Evolutionary conservation across 2,797 vertebrate genomes (phyloP).

Genomic region (Fundulus diaphanus): DNA sequence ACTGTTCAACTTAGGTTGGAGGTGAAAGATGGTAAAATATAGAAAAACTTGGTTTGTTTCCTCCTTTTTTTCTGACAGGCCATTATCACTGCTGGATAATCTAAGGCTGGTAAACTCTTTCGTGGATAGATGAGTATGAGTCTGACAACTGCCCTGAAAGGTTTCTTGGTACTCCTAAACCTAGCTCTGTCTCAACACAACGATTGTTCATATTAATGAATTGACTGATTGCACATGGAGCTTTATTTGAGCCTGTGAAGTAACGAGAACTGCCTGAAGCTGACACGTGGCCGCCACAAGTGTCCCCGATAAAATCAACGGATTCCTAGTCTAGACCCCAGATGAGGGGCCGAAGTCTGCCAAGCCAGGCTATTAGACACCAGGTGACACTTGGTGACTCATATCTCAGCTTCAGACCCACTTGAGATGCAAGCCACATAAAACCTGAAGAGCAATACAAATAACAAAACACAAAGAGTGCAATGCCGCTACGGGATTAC

Average conservation of each 20-base stretch:
- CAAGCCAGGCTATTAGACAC: slow-evolving; percentile 66
- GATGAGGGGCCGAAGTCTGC: slow-evolving; percentile 59
- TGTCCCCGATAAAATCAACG: slow-evolving; percentile 63
- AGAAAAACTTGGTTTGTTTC: slow-evolving; percentile 79
- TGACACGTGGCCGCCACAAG: slow-evolving; percentile 61
- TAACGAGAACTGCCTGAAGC: slow-evolving; percentile 47
- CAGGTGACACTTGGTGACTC: slow-evolving; percentile 61
- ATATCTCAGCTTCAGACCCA: slow-evolving; percentile 64
- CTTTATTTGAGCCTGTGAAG: slow-evolving; percentile 52
- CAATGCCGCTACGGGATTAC: slow-evolving; percentile 3
- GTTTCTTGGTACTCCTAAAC: slow-evolving; percentile 33
- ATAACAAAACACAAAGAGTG: slow-evolving; percentile 22
- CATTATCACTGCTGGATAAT: slow-evolving; percentile 67
- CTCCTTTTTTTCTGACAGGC: slow-evolving; percentile 68
- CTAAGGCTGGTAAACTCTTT: slow-evolving; percentile 60
- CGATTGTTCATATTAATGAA: slow-evolving; percentile 48
- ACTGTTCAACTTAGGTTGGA: slow-evolving; percentile 65
- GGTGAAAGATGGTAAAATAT: slow-evolving; percentile 69
- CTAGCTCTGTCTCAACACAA: slow-evolving; percentile 38
- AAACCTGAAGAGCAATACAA: slow-evolving; percentile 46
- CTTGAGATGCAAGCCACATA: slow-evolving; percentile 63
- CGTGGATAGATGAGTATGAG: slow-evolving; percentile 34
- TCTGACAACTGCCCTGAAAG: slow-evolving; percentile 36
- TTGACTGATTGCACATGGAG: slow-evolving; percentile 50
- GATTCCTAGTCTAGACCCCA: slow-evolving; percentile 69